A percentile compares a stretch with the other conserved stretches of the same genome.
Conservation (phyloP, 2,888 invertebrate species). For the Cetonia aurata region DNA sequence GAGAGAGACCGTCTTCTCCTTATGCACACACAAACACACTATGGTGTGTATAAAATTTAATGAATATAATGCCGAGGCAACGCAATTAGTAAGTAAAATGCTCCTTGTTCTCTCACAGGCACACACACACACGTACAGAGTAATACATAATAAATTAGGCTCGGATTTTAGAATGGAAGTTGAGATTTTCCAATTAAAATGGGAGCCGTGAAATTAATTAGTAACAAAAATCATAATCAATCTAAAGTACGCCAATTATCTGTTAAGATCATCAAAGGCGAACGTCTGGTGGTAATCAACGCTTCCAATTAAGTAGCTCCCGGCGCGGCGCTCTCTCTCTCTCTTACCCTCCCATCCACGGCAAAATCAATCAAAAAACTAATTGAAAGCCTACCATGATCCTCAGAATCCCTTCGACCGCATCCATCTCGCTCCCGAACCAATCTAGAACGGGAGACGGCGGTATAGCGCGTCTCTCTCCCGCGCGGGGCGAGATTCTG, state of each 20-base stretch:
- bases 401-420: slow-evolving; percentile 61
- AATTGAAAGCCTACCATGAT: slow-evolving; percentile 66
- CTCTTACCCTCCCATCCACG: no score
- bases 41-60: slow-evolving; percentile 15
- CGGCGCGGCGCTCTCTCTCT: slow-evolving; percentile 60
- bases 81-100: slow-evolving; percentile 34
- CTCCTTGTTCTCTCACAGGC: neutral
- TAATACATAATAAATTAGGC: slow-evolving; percentile 39
- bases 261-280: slow-evolving; percentile 62
- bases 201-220: slow-evolving; percentile 47
- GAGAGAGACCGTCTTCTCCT: slow-evolving; percentile 7
- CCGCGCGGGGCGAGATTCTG: slow-evolving; percentile 46
- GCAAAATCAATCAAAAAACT: slow-evolving; percentile 67
- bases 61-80: slow-evolving; percentile 33
- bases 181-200: slow-evolving; percentile 46
- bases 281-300: slow-evolving; percentile 65
- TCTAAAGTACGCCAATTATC: slow-evolving; percentile 66
- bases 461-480: neutral
- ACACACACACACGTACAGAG: no score
- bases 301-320: slow-evolving; percentile 66
- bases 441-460: neutral
- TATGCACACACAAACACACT: slow-evolving; percentile 8
- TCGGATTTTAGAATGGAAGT: slow-evolving; percentile 34
- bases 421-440: slow-evolving; percentile 48
- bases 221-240: slow-evolving; percentile 66